These are phyloP conservation scores for Serranus cabrilla DNA, from an alignment of 2,797 vertebrate genomes.

Conservation along the genomic window DNA sequence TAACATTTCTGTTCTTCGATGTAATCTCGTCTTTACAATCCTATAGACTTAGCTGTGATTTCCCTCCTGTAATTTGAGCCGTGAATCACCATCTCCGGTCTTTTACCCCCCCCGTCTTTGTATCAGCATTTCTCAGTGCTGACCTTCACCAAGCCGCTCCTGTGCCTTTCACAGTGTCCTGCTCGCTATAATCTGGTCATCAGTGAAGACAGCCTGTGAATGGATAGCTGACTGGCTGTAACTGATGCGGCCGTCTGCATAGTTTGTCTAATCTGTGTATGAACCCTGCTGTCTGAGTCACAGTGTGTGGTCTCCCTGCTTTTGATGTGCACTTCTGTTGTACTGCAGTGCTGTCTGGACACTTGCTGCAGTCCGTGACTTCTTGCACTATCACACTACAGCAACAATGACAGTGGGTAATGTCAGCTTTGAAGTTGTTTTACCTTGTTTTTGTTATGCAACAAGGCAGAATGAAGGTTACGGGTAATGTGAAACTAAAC, in stretches of 20 bases:
- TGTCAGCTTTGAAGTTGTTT: background rate
- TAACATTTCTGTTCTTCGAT: background rate
- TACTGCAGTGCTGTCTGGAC: slow-evolving; percentile 35
- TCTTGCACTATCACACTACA: background rate
- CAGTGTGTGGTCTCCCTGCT: slow-evolving; percentile 71
- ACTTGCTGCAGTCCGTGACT: slow-evolving; percentile 14
- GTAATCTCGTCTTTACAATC: slow-evolving; percentile 10
- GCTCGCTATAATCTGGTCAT: slow-evolving; percentile 60
- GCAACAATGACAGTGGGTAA: slow-evolving; percentile 4
- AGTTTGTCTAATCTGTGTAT: slow-evolving; percentile 79
- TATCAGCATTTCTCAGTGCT: slow-evolving; percentile 34
- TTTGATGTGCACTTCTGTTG: slow-evolving; percentile 43
- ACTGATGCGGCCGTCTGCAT: slow-evolving; percentile 77
- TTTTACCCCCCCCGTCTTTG: background rate
- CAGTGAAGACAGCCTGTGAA: slow-evolving; percentile 60
- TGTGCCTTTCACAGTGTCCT: slow-evolving; percentile 45
- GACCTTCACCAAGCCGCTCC: slow-evolving; percentile 49
- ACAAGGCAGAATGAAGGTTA: background rate
- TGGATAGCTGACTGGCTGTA: slow-evolving; percentile 63
- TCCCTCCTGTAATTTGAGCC: slow-evolving; percentile 25
- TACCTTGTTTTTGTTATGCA: background rate
- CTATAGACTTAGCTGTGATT: slow-evolving; percentile 12
- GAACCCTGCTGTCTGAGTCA: slow-evolving; percentile 60
- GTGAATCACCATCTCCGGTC: slow-evolving; percentile 15
- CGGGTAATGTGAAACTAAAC: background rate